Evolutionary conservation across 2,888 invertebrate species (phyloP).

Genomic region (Eilema depressum): DNA sequence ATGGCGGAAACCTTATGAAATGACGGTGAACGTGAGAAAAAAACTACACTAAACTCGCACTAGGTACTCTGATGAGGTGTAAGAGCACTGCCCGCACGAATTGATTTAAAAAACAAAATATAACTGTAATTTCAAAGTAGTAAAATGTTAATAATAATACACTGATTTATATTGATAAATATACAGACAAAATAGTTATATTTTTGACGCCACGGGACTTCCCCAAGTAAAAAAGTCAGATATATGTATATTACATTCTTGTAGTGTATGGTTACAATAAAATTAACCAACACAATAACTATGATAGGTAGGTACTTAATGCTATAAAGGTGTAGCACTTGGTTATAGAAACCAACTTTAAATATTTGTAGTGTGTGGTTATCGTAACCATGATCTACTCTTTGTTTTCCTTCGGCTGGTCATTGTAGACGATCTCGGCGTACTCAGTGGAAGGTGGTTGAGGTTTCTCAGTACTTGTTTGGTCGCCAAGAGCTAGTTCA

Average conservation of each 20-base stretch:
- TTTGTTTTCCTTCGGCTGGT: conserved; percentile 78
- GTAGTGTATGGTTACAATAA: conserved; percentile 4
- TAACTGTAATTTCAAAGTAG: neutral
- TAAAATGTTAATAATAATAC: neutral
- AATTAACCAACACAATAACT: neutral
- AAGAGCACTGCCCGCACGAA: no score
- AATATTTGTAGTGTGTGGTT: neutral
- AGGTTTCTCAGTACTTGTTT: conserved; percentile 70
- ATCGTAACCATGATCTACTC: conserved; percentile 55
- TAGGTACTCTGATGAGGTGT: no score
- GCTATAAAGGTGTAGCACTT: neutral
- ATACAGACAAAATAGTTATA: neutral
- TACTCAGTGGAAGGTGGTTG: conserved; percentile 88
- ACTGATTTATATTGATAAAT: neutral
- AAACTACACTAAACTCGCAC: no score
- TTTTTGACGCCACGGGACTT: neutral
- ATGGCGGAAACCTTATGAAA: no score
- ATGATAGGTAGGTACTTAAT: conserved; percentile 1
- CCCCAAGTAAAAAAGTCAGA: neutral
- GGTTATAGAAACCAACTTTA: conserved; percentile 5
- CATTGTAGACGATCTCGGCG: conserved; percentile 93
- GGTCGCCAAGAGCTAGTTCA: conserved; percentile 88
- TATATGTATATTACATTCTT: neutral
- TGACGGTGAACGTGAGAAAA: no score
- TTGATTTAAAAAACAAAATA: no score